These are phyloP conservation scores for Amazona vittata DNA, from an alignment of 2,113 vertebrate species.

Conservation along the genomic window DNA sequence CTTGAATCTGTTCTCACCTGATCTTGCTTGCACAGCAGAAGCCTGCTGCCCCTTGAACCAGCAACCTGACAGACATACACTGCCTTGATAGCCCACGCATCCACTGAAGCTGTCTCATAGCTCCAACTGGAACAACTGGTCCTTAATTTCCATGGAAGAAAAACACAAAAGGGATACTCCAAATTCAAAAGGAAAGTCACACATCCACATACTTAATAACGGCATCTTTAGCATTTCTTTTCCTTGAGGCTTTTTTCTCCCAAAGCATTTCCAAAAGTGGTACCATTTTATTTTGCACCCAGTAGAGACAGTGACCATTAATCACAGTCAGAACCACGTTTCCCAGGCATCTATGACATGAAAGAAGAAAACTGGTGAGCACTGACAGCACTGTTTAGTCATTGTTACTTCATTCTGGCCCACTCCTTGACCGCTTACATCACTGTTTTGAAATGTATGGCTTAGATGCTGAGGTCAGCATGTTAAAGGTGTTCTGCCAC, in stretches of 20 bases:
- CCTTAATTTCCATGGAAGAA: neutral
- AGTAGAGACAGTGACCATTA: neutral
- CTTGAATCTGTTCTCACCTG: neutral
- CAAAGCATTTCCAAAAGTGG: neutral
- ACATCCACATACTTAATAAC: neutral
- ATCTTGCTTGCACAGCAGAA: neutral
- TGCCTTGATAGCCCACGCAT: too few species aligned
- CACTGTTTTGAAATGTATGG: neutral
- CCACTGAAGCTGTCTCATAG: neutral
- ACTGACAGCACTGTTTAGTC: neutral
- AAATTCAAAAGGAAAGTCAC: neutral
- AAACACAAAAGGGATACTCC: neutral
- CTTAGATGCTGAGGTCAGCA: neutral
- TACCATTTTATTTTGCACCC: neutral
- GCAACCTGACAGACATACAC: neutral
- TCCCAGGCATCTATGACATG: neutral
- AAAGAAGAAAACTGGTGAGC: neutral
- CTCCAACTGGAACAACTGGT: neutral
- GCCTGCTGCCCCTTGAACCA: neutral
- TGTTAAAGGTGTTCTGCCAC: neutral
- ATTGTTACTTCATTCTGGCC: neutral
- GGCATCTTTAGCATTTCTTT: neutral
- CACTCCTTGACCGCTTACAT: neutral
- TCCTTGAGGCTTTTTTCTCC: neutral
- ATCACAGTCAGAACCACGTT: neutral